Percentiles rank a stretch among this genome's conserved stretches.
These are phyloP conservation scores for Benthosema pterotum DNA, from an alignment of 2,797 vertebrate species.

Conservation along the genomic window DNA sequence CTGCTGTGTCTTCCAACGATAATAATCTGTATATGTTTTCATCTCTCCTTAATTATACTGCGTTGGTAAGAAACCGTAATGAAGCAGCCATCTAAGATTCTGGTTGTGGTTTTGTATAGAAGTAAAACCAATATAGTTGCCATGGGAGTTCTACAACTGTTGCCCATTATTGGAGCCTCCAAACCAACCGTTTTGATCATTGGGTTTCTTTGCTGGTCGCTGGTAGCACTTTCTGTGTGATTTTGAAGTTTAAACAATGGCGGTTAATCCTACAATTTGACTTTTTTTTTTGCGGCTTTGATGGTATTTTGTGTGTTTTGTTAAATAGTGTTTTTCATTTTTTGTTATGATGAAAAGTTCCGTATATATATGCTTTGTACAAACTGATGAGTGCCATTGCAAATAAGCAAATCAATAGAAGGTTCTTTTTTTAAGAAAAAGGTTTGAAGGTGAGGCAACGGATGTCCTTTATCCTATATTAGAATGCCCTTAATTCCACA, in stretches of 20 bases:
- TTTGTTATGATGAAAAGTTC: constrained; percentile 40
- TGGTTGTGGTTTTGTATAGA: too few species aligned
- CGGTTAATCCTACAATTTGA: constrained; percentile 42
- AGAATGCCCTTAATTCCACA: too few species aligned
- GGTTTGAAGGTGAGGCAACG: constrained; percentile 22
- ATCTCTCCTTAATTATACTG: neutral
- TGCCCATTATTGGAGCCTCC: too few species aligned
- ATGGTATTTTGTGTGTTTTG: constrained; percentile 35
- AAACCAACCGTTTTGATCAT: constrained; percentile 42
- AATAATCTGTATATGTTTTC: neutral
- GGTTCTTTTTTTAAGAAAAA: constrained; percentile 29
- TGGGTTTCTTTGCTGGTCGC: constrained; percentile 63
- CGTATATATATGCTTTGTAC: constrained; percentile 59
- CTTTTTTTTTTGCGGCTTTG: constrained; percentile 54
- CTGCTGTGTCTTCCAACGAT: neutral
- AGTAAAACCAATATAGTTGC: too few species aligned
- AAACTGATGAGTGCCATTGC: constrained; percentile 54
- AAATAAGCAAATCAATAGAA: constrained; percentile 32
- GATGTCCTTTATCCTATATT: neutral
- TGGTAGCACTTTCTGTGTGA: constrained; percentile 68
- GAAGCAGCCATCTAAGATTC: too few species aligned
- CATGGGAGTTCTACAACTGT: too few species aligned
- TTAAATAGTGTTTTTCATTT: constrained; percentile 54
- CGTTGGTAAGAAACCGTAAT: neutral
- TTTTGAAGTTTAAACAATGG: constrained; percentile 20